Base-by-base conservation (phyloP, 2,113 vertebrate species). In the Lamprotornis superbus region DNA sequence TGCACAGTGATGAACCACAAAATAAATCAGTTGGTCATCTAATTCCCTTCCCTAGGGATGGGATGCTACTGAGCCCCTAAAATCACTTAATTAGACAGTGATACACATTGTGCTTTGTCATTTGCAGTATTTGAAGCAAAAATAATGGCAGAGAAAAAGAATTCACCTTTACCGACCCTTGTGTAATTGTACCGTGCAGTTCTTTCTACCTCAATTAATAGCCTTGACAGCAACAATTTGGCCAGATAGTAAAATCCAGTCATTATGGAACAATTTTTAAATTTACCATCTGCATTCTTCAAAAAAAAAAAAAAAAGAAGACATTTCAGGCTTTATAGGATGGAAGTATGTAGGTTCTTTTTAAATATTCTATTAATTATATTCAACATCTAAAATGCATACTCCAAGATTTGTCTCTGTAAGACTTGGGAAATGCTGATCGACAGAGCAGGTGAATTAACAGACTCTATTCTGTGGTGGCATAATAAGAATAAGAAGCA, bases 171-270 rank as follows among this genome's bases (percentile, higher is more conserved):
- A 61, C n/a, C 23, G 33, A 82, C 39, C 28, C 60, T 74, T 52
- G 21, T 70, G 56, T 80, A 94, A 93, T 81, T 95, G 14, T 39
- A 47, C 18, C 27, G 10, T 60, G 33, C 39, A 70, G 12, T 50
- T 89, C 33, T 89, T 96, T 46, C 64, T 67, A 57, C 37, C n/a
- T 78, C 91, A 84, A 95, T 94, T 94, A 90, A 94, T 67, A 90
- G 79, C 67, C 24, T 39, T 60, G 69, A 79, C 39, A 47, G 47
- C 3, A 18, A 79, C 39, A 68, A 71, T 85, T 95, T 90, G 73
- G 50, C 57, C 79, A 85, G 65, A 64, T 25, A 78, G 11, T 59
- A 92, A 87, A 88, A 94, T 59, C 10, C 10, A 31, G 21, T 70
- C 61, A 70, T 78, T 94, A 40, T 2, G 17, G 42, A 90, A 19